Evolutionary conservation across 1,140 invertebrate genomes (phyloP), one percentile per base, ranked within the genome.

Genomic region (Hormaphis cornu): DNA sequence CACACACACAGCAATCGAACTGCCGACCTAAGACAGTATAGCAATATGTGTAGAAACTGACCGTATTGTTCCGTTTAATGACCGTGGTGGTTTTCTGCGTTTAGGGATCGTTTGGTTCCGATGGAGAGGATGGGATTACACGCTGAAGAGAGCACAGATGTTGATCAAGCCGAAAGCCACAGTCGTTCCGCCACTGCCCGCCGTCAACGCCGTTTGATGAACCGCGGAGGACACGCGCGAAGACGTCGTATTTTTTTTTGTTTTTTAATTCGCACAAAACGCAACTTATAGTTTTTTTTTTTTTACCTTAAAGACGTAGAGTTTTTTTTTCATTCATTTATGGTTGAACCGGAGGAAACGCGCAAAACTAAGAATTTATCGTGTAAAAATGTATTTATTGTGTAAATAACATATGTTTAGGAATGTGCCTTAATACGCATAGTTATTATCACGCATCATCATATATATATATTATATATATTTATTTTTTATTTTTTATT

Each of bases 101-200:
- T n/a, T n/a, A 90, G 88, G 89, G 74, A 93, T 94, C 72, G 91
- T 94, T 5, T 93, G 91, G 91, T 94, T 93, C 84, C 86, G 90
- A 73, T 94, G 91, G 91, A 86, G 89, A 81, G 91, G 91, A 61
- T 93, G 91, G 91, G 91, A 94, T 77, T 94, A 94, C 79, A 93
- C 90, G 12, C 78, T 95, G 69, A 93, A 93, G 78, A 87, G 86
- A 73, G 89, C 91, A 0, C 86, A 84, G 46, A 92, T 94, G 89
- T 91, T 93, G 89, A 94, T 94, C 74, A 88, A 89, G 77, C 90
- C 90, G 30, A 87, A 86, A 78, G 84, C 9, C 28, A 66, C 61
- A n/a, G 28, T 48, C 16, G 50, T 66, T 33, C 42, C 61, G 30
- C 61, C 61, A 8, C 5, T 66, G 46, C 61, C 61, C 0, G 61